Evolutionary conservation across 2,888 invertebrate genomes (phyloP).

Genomic region (Morpho achilles): DNA sequence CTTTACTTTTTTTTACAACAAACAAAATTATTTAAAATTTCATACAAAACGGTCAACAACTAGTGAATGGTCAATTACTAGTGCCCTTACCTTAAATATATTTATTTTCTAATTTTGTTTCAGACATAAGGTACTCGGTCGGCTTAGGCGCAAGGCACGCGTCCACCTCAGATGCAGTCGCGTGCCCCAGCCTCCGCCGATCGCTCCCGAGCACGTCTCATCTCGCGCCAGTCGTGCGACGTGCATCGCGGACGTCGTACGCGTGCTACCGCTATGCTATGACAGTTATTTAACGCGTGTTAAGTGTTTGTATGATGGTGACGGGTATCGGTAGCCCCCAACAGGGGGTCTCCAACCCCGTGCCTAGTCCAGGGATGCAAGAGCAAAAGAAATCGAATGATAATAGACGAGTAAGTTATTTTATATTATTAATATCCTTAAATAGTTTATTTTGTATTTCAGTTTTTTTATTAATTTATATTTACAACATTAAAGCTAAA

Average conservation of each 20-base stretch:
- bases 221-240: slow-evolving; percentile 65
- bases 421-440: neutral
- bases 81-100: too few species aligned
- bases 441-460: too few species aligned
- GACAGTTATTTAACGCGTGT: slow-evolving; percentile 27
- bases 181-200: slow-evolving; percentile 42
- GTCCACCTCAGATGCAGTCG: slow-evolving; percentile 46
- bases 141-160: slow-evolving; percentile 41
- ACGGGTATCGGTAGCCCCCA: slow-evolving; percentile 59
- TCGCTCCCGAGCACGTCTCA: slow-evolving; percentile 27
- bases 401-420: slow-evolving; percentile 63
- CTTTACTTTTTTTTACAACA: too few species aligned
- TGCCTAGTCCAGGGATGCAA: slow-evolving; percentile 32
- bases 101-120: too few species aligned
- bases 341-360: slow-evolving; percentile 46
- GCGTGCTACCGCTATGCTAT: slow-evolving; percentile 30
- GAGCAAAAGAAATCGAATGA: slow-evolving; percentile 63
- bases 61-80: too few species aligned
- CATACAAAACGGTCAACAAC: too few species aligned
- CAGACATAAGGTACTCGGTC: neutral
- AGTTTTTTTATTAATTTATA: too few species aligned
- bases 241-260: slow-evolving; percentile 42
- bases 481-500: too few species aligned
- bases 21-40: too few species aligned
- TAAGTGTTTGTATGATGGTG: slow-evolving; percentile 52